These are phyloP conservation scores for Silurus aristotelis DNA, from an alignment of 2,797 vertebrate genomes.

Conservation along the genomic window DNA sequence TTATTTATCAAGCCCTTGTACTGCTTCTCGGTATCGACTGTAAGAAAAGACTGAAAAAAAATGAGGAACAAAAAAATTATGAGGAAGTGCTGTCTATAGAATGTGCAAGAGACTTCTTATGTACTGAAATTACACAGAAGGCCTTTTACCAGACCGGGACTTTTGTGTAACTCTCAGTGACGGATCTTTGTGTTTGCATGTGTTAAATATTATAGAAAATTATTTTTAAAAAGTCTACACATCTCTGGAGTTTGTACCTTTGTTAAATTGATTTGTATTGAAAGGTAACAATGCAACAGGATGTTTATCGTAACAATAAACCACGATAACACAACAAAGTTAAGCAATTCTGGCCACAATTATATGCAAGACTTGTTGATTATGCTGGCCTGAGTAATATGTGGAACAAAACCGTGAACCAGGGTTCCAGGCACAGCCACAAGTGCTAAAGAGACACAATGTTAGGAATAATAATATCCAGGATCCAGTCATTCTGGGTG, in stretches of 20 bases:
- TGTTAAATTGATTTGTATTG: background rate
- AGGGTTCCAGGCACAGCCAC: background rate
- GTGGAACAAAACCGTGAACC: background rate
- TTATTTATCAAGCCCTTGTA: background rate
- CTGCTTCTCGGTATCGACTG: background rate
- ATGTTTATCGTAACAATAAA: background rate
- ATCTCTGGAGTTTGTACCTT: background rate
- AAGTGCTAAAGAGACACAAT: background rate
- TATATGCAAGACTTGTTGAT: no score
- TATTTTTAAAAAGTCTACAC: background rate
- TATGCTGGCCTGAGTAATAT: background rate
- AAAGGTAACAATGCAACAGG: background rate
- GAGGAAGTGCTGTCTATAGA: conserved; percentile 12
- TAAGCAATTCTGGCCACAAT: background rate
- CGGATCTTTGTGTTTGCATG: background rate
- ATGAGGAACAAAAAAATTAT: background rate
- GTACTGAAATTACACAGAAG: conserved; percentile 22
- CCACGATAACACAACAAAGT: background rate
- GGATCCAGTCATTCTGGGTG: background rate
- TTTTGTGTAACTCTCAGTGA: background rate
- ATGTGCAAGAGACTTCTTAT: background rate
- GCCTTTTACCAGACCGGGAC: background rate
- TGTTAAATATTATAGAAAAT: background rate
- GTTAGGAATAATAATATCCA: no score
- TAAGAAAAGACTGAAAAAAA: background rate